Conservation (phyloP, 2,113 vertebrate genomes). For the Colistium nudipinnis region DNA sequence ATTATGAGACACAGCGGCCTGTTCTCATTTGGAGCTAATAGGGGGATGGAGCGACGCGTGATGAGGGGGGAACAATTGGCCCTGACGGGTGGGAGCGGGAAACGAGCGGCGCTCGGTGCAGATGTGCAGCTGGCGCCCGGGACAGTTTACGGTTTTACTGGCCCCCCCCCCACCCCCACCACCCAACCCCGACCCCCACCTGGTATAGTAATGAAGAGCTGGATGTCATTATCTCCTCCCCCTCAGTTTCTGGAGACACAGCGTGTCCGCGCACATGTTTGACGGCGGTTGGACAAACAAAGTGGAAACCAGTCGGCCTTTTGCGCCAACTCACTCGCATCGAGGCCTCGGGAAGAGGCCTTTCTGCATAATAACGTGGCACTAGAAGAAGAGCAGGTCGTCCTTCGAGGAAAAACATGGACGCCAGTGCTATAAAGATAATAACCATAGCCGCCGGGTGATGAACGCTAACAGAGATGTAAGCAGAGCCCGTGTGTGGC, state of each 20-base stretch:
- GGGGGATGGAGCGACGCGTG: conserved; percentile 17
- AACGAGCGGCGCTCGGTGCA: conserved; percentile 57
- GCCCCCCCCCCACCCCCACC: conserved; percentile 1
- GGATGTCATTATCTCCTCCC: conserved; percentile 46
- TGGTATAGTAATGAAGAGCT: conserved; percentile 47
- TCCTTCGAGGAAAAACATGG: conserved; percentile 40
- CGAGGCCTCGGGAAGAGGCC: conserved; percentile 9
- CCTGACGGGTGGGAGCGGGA: conserved; percentile 57
- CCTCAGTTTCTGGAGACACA: conserved; percentile 5
- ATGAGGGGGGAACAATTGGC: conserved; percentile 51
- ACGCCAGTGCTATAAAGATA: conserved; percentile 28
- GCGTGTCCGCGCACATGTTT: conserved; percentile 8
- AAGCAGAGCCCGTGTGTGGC: conserved; percentile 21
- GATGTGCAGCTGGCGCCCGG: conserved; percentile 62
- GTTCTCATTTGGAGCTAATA: conserved; percentile 63
- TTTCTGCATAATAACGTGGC: conserved; percentile 32
- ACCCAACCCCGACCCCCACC: neutral
- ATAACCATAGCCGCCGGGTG: conserved; percentile 25
- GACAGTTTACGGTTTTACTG: conserved; percentile 48
- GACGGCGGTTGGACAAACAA: too few relatives aligned
- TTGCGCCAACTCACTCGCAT: conserved; percentile 17
- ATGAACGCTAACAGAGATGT: conserved; percentile 31
- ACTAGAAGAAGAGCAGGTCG: conserved; percentile 33
- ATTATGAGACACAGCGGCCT: conserved; percentile 54
- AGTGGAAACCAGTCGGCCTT: conserved; percentile 33